A percentile compares a stretch with the other conserved stretches of the same genome.
Conservation (phyloP, 2,797 vertebrate genomes). For the Melanotaenia boesemani region DNA sequence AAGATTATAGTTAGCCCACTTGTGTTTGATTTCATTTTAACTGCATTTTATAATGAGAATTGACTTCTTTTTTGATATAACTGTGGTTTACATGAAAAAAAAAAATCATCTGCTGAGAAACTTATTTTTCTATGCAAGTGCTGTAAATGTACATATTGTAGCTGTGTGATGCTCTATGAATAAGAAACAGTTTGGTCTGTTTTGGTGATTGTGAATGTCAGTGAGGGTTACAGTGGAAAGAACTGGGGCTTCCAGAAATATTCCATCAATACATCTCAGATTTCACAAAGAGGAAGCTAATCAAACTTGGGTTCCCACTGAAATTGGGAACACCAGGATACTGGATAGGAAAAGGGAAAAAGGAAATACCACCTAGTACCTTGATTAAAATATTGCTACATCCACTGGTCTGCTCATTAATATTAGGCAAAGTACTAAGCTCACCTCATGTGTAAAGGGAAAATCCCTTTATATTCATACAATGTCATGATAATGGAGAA, state of each 20-base stretch:
- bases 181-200: conserved; percentile 68
- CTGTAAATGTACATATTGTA: conserved; percentile 83
- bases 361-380: conserved; percentile 44
- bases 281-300: conserved; percentile 59
- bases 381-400: conserved; percentile 65
- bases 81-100: conserved; percentile 81
- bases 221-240: conserved; percentile 62
- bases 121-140: conserved; percentile 88
- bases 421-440: conserved; percentile 77
- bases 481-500: conserved; percentile 64
- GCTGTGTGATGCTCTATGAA: conserved; percentile 75
- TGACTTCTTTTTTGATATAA: conserved; percentile 80
- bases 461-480: conserved; percentile 68
- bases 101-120: conserved; percentile 83
- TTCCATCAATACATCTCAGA: conserved; percentile 59
- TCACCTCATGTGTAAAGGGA: conserved; percentile 75
- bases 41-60: conserved; percentile 80
- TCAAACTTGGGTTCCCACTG: conserved; percentile 28
- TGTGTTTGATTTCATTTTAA: conserved; percentile 73
- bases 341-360: conserved; percentile 58
- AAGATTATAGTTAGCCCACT: conserved; percentile 53
- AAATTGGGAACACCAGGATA: conserved; percentile 22
- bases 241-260: conserved; percentile 76
- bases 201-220: conserved; percentile 60
- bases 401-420: conserved; percentile 77